Evolutionary conservation across 2,113 vertebrate genomes (phyloP), one percentile per base, ranked within the genome.

Genomic region (Talpa occidentalis): DNA sequence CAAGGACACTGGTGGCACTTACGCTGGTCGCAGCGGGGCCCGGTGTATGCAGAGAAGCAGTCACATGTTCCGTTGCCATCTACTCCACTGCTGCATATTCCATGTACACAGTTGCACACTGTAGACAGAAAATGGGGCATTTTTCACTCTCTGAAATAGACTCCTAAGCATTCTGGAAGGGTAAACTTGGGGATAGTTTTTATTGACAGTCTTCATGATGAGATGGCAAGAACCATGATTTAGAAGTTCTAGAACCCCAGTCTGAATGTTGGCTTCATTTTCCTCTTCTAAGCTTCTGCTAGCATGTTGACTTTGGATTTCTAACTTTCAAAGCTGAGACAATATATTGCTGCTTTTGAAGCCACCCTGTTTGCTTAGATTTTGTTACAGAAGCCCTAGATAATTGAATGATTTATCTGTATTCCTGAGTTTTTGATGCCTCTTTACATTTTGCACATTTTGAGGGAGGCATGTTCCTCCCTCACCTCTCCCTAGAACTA

Each of bases 81-180:
- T 6, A 98, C 59, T 2, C 99, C 99, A 19, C 94, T 96, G 95
- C 96, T 97, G 97, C 99, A 99, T 2, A 99, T 54, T 10, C 99
- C 99, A 3, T 99, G 99, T 83, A 99, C 56, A 37, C 99, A 99
- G n/a, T 42, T 95, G 69, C 99, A 99, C 26, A 95, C 99, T 99
- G 35, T 0, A 30, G 42, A 66, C 24, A 97, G 93, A 96, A 76
- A 60, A 60, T 0, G 2, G 32, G 32, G 22, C 7, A 5, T 0
- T 21, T n/a, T 16, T 86, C 32, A 5, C 59, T 4, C n/a, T 4
- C n/a, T 22, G 21, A 26, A 35, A 5, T 0, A 69, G 56, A 76
- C 44, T 2, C 35, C 67, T 2, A 24, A 49, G 40, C 47, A 62
- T 69, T 83, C 67, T 85, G 66, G 44, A 49, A n/a, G 22, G 42